Percentiles rank a stretch among this genome's conserved stretches.
Evolutionary conservation across 2,888 invertebrate species (phyloP).

Genomic region (Hypolimnas misippus): DNA sequence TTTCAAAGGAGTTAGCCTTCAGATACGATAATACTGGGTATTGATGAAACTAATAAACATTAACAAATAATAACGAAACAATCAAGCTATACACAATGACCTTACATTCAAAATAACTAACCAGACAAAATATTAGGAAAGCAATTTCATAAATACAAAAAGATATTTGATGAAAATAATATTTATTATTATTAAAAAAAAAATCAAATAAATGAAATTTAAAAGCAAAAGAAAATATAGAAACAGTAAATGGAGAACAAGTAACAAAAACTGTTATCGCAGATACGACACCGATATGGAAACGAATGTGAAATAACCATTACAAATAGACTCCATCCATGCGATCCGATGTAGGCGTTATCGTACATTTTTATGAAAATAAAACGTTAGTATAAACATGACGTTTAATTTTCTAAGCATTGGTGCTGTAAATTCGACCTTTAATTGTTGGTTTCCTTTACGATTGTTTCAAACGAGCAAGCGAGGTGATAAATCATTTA

Average conservation of each 20-base stretch:
- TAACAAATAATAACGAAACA: not conserved
- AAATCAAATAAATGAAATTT: not conserved
- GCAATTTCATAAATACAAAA: too few species aligned
- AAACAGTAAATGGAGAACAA: conserved; percentile 32
- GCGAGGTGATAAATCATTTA: not conserved
- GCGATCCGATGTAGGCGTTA: conserved; percentile 32
- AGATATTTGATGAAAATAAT: not conserved
- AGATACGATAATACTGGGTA: not conserved
- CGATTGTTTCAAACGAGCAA: not conserved
- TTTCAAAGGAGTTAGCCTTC: not conserved
- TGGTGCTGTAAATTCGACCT: not conserved
- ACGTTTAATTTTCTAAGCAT: not conserved
- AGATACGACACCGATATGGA: conserved; percentile 40
- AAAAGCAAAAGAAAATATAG: conserved; percentile 4
- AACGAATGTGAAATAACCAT: conserved; percentile 38
- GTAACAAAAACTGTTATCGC: conserved; percentile 41
- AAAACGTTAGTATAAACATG: not conserved
- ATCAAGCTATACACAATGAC: too few species aligned
- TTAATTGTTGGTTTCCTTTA: conserved; percentile 11
- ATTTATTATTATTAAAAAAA: not conserved
- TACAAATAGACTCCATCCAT: conserved; percentile 40
- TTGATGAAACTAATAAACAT: not conserved
- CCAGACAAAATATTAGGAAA: too few species aligned
- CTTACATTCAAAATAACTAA: too few species aligned
- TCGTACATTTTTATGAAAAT: not conserved